Conservation (phyloP, 1,140 invertebrate genomes). For the Platorchestia sp. region DNA sequence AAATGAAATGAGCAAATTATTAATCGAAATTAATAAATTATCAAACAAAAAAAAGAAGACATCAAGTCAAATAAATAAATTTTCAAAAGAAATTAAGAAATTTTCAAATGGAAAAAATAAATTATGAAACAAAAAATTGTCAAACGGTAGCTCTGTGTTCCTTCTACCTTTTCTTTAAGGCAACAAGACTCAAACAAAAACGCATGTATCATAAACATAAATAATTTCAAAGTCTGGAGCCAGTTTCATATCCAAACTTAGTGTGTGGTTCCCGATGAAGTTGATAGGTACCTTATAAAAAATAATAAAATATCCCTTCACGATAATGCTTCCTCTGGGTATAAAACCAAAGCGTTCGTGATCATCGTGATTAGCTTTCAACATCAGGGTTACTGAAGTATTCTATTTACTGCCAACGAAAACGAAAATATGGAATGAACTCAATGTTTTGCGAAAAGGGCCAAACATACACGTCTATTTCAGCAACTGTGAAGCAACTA, state of each 20-base stretch:
- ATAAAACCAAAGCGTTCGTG: too few relatives aligned
- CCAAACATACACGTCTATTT: too few relatives aligned
- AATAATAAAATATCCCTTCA: background rate
- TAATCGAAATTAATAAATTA: background rate
- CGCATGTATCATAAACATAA: background rate
- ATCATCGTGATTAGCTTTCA: too few relatives aligned
- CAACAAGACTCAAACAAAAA: background rate
- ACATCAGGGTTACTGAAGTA: too few relatives aligned
- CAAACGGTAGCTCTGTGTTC: background rate
- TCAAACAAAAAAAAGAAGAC: background rate
- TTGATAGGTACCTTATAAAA: too few relatives aligned
- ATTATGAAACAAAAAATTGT: background rate
- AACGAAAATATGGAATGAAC: background rate
- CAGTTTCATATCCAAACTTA: background rate
- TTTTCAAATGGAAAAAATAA: background rate
- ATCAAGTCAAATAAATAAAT: too few relatives aligned
- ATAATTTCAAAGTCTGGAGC: background rate
- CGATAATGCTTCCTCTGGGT: too few relatives aligned
- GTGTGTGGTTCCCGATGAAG: too few relatives aligned
- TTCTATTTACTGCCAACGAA: too few relatives aligned
- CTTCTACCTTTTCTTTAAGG: background rate
- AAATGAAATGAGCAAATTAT: background rate
- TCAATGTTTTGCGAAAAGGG: too few relatives aligned
- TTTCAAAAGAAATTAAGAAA: too few relatives aligned
- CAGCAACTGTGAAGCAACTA: too few relatives aligned